Conservation (phyloP, 2,888 invertebrate genomes). For the Pseudoips prasinana region DNA sequence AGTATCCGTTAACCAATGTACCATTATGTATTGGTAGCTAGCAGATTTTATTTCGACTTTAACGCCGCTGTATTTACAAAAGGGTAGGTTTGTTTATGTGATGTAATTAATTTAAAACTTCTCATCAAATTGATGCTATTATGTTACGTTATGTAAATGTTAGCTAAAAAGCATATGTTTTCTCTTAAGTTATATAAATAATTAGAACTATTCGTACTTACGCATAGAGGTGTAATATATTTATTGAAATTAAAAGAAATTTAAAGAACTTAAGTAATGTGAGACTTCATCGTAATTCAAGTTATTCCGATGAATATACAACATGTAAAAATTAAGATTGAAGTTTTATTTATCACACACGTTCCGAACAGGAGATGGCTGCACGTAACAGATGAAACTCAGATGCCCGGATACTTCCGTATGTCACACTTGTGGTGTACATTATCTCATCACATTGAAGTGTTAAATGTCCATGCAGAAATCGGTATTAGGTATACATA, state of each 20-base stretch:
- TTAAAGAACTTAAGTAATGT: constrained; percentile 44
- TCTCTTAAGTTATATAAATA: constrained; percentile 23
- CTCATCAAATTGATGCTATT: constrained; percentile 8
- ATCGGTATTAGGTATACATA: too few species aligned
- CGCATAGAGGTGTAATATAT: constrained; percentile 71
- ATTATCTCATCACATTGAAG: too few species aligned
- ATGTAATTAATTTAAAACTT: too few species aligned
- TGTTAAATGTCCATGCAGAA: too few species aligned
- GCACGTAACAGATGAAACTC: too few species aligned
- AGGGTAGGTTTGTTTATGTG: too few species aligned
- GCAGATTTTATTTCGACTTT: too few species aligned
- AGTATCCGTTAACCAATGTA: too few species aligned
- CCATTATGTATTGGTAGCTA: too few species aligned
- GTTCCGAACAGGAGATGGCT: not conserved
- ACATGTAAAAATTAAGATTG: constrained; percentile 59
- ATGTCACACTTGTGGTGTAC: too few species aligned
- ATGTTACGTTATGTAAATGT: constrained; percentile 4
- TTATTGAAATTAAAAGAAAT: constrained; percentile 53
- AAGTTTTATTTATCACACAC: constrained; percentile 33
- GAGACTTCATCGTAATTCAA: constrained; percentile 56
- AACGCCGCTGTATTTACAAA: too few species aligned
- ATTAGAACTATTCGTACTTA: constrained; percentile 34
- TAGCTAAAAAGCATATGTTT: constrained; percentile 4
- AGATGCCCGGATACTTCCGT: too few species aligned
- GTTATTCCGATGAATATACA: constrained; percentile 71